Evolutionary conservation across 2,797 vertebrate species (phyloP), one percentile per base, ranked within the genome.

Genomic region (Geotrypetes seraphini): DNA sequence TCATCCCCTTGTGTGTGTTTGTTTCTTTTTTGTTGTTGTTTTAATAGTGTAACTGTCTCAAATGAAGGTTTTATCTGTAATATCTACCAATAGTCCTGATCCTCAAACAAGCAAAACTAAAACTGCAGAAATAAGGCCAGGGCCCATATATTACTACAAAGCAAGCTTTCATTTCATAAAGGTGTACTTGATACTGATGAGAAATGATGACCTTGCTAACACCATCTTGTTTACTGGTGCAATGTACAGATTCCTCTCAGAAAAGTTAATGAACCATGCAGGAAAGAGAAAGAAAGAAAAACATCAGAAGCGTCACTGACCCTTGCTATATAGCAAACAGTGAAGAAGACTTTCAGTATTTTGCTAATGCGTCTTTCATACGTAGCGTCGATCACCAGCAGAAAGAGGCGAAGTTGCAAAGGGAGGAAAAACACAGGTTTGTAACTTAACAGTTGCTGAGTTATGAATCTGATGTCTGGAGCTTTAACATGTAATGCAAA

Each of bases 261-360:
- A 25, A 47, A 60, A 57, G 37, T 34, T 57, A 69, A 70, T 60
- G 61, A 59, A 45, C 56, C 63, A 12, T 47, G 43, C 5, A 55
- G 27, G 33, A 52, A 49, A 38, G 18, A 33, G n/a, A n/a, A 44
- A 50, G 38, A 57, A 51, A 57, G 52, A 45, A 54, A 64, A 49
- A 46, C 48, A 66, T 46, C 49, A 59, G 64, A 56, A 45, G 36
- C 61, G 28, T 40, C 43, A 52, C 16, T 50, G 56, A 74, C 40
- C 44, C 8, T 17, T 57, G 40, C 36, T 36, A 32, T n/a, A n/a
- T n/a, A n/a, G n/a, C n/a, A n/a, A n/a, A n/a, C n/a, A n/a, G n/a
- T 17, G 18, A 39, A 58, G 27, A 56, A 63, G 13, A 15, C 28
- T 44, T 60, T 18, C 16, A 40, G 39, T 28, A 43, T 31, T 51